Base-by-base conservation (phyloP, 2,888 invertebrate species). In the Zhuqinia jingwanae region DNA sequence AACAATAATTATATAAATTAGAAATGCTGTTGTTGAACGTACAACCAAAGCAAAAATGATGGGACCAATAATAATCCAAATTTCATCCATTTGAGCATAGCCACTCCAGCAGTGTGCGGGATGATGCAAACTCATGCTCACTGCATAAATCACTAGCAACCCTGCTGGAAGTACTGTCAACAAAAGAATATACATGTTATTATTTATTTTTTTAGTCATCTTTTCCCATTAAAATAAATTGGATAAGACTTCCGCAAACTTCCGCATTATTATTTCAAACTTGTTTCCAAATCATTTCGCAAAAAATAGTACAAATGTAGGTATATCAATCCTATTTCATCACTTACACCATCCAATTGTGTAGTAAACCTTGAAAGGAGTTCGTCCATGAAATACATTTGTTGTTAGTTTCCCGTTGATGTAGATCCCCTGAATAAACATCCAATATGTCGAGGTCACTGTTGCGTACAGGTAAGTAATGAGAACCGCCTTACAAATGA, bases 381-480 rank as follows among this genome's bases (percentile, higher is more conserved):
- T 58, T 36, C 36, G 70, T 93, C 92, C 13, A 93, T 92, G 87
- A 92, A 94, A 94, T 0, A 94, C 94, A 47, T 93, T 93, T 0
- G 94, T 93, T 0, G 94, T 94, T 50, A 94, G 93, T 47, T 93
- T 91, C 1, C 82, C 85, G 50, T 82, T 81, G 17, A 85, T 42
- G 70, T 85, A 85, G n/a, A 79, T 42, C 22, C 83, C 81, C 47
- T 81, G 94, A n/a, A 94, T 94, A 88, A 94, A 92, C 94, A 94
- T 94, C 94, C 94, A 94, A 91, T 93, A 93, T 68, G 94, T 93
- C 77, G 93, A 93, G 15, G 94, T 93, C 86, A 94, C 92, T 50
- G 93, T 92, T 53, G 93, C 92, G 91, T 94, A 94, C 90, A 94
- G 92, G 56, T 92, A 92, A 13, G 93, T 90, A 83, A 93, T 92